Conservation (phyloP, 2,888 invertebrate genomes). For the Tetropium fuscum region DNA sequence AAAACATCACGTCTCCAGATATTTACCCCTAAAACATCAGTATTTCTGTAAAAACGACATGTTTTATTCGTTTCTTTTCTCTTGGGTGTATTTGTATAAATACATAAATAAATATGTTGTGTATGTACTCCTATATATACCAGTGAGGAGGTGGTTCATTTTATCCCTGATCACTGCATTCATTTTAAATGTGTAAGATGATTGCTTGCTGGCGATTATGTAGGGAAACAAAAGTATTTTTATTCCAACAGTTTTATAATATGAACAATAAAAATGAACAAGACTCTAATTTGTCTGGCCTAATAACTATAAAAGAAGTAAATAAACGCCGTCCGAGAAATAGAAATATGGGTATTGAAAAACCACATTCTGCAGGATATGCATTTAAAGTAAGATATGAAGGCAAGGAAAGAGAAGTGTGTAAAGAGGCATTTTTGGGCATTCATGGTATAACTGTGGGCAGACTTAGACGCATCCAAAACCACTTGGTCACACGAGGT, state of each 20-base stretch:
- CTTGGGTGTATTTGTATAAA: conserved; percentile 17
- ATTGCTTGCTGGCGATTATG: too few relatives aligned
- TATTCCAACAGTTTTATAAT: too few relatives aligned
- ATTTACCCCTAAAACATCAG: conserved; percentile 6
- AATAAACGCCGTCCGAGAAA: conserved; percentile 17
- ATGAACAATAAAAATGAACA: too few relatives aligned
- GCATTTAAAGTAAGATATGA: conserved; percentile 25
- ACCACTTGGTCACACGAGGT: conserved; percentile 23
- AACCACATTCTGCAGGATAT: conserved; percentile 23
- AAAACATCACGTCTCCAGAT: conserved; percentile 8
- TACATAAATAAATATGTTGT: conserved; percentile 11
- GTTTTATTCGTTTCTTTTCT: conserved; percentile 8
- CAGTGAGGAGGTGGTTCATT: too few relatives aligned
- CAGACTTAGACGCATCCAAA: conserved; percentile 23
- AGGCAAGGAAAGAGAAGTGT: conserved; percentile 26
- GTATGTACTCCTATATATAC: conserved; percentile 22
- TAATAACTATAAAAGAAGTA: conserved; percentile 15
- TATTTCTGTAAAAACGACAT: conserved; percentile 9
- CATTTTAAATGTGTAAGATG: too few relatives aligned
- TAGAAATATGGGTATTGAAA: conserved; percentile 3
- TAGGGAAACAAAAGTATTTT: too few relatives aligned
- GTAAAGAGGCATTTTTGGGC: conserved; percentile 22
- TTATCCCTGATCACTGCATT: too few relatives aligned
- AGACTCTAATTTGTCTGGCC: too few relatives aligned
- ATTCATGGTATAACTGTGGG: conserved; percentile 26